Base-by-base conservation (phyloP, 2,797 vertebrate genomes). In the Argentina silus region DNA sequence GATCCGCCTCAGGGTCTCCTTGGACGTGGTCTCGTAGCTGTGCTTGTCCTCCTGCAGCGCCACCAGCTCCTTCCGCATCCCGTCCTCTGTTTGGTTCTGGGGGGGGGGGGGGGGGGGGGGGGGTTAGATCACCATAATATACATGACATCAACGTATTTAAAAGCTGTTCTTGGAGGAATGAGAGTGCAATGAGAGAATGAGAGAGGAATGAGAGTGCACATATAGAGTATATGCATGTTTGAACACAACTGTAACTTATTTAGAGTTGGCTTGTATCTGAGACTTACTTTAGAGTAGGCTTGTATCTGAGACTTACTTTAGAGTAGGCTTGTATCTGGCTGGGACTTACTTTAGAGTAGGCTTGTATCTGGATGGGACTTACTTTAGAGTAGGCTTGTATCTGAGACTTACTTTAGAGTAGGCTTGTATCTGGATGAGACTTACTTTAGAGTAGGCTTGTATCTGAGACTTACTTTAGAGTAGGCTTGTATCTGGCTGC, bases 31-130 rank as follows among this genome's bases (percentile, higher is more conserved):
- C 90, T 99, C 98, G 17, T 99, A 99, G 91, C 96, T 98, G 91
- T 98, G 96, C 95, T 99, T 99, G 90, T 99, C 98, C 73, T 99
- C 98, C 79, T 98, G 98, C 79, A 99, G 95, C 67, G 97, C 95
- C 88, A 98, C 87, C 55, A 99, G 93, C 80, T 99, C 98, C 86
- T 99, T 99, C 50, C 96, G 95, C 87, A 99, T 96, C 73, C 96
- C 94, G 63, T 99, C 98, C 91, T 99, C 98, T n/a, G 97, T 97
- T 91, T 99, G 98, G 90, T 94, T 98, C 98, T 99, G 83, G 27
- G 55, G 15, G 9, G 15, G 11, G 44, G 14, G 3, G 42, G 14
- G 15, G 8, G 15, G 43, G 10, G 45, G 36, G 9, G 10, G 23
- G 64, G 43, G 15, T 47, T 4, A n/a, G n/a, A n/a, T n/a, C n/a